phyloP scores from a whole-genome alignment of 2,113 vertebrate genomes.

The Caloenas nicobarica region DNA sequence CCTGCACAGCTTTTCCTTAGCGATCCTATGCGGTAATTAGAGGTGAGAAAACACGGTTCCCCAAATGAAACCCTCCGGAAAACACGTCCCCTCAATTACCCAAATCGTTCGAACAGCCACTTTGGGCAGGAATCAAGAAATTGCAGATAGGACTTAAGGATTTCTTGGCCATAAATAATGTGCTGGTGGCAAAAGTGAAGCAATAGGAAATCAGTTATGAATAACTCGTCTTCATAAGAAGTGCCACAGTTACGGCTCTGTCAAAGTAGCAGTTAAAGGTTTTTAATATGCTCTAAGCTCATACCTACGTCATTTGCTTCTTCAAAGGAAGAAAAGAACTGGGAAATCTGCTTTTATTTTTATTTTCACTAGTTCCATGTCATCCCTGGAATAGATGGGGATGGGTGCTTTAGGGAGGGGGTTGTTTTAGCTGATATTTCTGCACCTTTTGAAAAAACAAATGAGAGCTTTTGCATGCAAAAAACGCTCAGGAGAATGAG shows the following conservation, averaged over 20 bases:
- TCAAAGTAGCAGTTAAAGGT: neutral
- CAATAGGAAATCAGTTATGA: neutral
- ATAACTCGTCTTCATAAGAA: neutral
- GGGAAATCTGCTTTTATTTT: neutral
- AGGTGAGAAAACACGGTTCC: neutral
- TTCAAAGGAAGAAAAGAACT: neutral
- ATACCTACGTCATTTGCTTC: neutral
- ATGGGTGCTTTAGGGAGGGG: neutral
- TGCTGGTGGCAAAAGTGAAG: neutral
- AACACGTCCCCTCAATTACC: neutral
- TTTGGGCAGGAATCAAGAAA: neutral
- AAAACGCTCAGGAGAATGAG: neutral
- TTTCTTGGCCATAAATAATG: neutral
- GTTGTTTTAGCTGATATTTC: neutral
- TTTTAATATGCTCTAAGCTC: neutral
- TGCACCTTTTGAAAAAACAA: neutral
- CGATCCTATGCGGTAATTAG: neutral
- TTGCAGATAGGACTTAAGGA: neutral
- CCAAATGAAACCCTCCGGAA: neutral
- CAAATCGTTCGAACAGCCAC: neutral
- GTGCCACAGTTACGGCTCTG: neutral
- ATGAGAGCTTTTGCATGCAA: neutral
- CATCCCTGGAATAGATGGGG: neutral
- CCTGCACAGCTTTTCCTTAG: neutral
- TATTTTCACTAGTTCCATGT: neutral